A percentile compares a stretch with the other conserved stretches of the same genome.
phyloP scores from a whole-genome alignment of 2,888 invertebrate species.

The Calliopum simillimum region DNA sequence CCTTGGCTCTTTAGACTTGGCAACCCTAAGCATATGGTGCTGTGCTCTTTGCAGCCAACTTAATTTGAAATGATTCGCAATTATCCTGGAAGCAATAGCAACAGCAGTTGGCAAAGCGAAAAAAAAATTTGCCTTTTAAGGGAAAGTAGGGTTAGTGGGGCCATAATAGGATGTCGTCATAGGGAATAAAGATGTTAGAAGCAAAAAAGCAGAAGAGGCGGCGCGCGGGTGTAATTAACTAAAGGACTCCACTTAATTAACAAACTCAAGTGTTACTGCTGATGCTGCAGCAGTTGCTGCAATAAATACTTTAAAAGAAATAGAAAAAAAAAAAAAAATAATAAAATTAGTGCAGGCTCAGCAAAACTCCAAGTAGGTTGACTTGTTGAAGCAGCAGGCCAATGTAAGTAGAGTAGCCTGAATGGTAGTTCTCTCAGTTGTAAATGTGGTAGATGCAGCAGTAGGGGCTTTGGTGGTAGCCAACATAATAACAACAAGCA shows the following conservation, averaged over 20 bases:
- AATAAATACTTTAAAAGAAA: too few relatives aligned
- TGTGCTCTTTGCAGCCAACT: slow-evolving; percentile 42
- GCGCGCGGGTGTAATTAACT: slow-evolving; percentile 56
- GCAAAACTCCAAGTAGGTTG: neutral
- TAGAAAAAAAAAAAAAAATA: neutral
- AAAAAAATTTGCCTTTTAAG: neutral
- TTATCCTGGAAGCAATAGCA: slow-evolving; percentile 39
- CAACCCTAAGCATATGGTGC: neutral
- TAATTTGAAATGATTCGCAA: slow-evolving; percentile 21
- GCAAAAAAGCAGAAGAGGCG: slow-evolving; percentile 17
- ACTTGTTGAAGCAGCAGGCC: neutral
- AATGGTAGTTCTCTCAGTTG: neutral
- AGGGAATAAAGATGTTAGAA: neutral
- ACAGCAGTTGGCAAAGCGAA: neutral
- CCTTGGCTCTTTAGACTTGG: too few relatives aligned
- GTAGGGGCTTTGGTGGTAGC: too few relatives aligned
- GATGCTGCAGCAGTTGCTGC: too few relatives aligned
- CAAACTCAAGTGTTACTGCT: slow-evolving; percentile 34
- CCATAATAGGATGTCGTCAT: too few relatives aligned
- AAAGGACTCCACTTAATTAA: slow-evolving; percentile 48
- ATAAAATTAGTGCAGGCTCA: slow-evolving; percentile 1
- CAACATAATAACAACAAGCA: too few relatives aligned
- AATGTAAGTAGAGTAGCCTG: neutral
- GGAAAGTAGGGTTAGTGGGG: too few relatives aligned
- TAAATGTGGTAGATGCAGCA: too few relatives aligned